Evolutionary conservation across 1,140 invertebrate species (phyloP).

Genomic region (Tetragonula clypearis): DNA sequence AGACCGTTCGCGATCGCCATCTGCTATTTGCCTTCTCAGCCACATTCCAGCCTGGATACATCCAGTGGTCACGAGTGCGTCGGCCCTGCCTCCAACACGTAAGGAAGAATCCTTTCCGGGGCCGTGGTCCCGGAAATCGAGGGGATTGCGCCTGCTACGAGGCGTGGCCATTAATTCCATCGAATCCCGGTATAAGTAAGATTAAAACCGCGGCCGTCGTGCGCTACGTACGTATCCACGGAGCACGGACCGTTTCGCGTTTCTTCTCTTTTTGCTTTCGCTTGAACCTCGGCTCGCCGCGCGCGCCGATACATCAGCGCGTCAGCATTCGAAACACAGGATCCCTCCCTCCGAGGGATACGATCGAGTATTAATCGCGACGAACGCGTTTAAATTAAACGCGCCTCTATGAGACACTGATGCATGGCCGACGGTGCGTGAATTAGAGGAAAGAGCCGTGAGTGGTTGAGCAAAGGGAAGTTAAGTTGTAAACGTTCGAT

Average conservation of each 20-base stretch:
- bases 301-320: conserved; percentile 19
- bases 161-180: conserved; percentile 68
- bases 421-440: neutral
- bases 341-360: neutral
- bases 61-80: conserved; percentile 63
- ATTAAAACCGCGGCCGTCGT: conserved; percentile 55
- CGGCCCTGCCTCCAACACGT: conserved; percentile 48
- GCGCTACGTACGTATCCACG: conserved; percentile 30
- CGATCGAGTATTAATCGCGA: conserved; percentile 41
- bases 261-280: conserved; percentile 37
- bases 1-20: conserved; percentile 43
- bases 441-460: conserved; percentile 14
- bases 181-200: conserved; percentile 66
- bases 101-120: conserved; percentile 63
- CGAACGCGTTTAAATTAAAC: conserved; percentile 43
- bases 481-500: conserved; percentile 6
- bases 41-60: conserved; percentile 57
- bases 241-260: conserved; percentile 10
- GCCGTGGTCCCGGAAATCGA: conserved; percentile 68
- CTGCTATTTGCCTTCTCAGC: conserved; percentile 52
- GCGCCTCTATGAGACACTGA: neutral
- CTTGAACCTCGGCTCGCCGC: neutral
- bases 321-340: conserved; percentile 21
- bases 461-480: neutral
- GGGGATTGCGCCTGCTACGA: conserved; percentile 49